phyloP scores from a whole-genome alignment of 64 coral and sea anemone species.

The Orbicella faveolata region DNA sequence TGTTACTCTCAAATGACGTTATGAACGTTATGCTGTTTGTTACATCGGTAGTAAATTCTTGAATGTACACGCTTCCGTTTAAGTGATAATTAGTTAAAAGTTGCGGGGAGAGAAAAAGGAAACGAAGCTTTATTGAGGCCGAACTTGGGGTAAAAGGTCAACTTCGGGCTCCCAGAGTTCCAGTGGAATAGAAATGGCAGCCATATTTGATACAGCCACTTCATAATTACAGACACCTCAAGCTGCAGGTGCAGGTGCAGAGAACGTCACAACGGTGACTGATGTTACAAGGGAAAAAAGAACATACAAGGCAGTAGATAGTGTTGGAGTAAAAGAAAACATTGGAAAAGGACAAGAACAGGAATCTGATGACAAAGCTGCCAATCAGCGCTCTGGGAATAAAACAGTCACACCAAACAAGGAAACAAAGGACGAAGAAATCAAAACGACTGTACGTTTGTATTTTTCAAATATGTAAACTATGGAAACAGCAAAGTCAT shows the following conservation, averaged over 20 bases:
- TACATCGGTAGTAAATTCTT: too few relatives aligned
- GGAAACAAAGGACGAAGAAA: background rate
- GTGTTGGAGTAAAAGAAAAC: background rate
- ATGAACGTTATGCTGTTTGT: too few relatives aligned
- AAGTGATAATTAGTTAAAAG: too few relatives aligned
- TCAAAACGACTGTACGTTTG: background rate
- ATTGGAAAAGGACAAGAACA: background rate
- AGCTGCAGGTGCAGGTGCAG: background rate
- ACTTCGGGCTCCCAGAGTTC: too few relatives aligned
- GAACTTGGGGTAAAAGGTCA: too few relatives aligned
- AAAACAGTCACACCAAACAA: background rate
- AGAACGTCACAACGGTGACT: too few relatives aligned
- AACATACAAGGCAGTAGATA: background rate
- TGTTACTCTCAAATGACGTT: too few relatives aligned
- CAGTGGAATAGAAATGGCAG: background rate
- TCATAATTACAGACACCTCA: background rate
- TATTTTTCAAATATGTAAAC: background rate
- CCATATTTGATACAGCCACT: background rate
- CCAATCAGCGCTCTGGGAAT: background rate
- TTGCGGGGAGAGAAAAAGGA: too few relatives aligned
- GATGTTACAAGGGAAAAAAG: background rate
- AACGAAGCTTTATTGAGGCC: too few relatives aligned
- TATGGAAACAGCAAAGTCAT: background rate
- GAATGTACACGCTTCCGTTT: too few relatives aligned
- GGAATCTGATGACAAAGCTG: background rate